Percentiles rank a stretch among this genome's conserved stretches.
These are phyloP conservation scores for Percopsis transmontana DNA, from an alignment of 2,113 vertebrate genomes.

Conservation along the genomic window DNA sequence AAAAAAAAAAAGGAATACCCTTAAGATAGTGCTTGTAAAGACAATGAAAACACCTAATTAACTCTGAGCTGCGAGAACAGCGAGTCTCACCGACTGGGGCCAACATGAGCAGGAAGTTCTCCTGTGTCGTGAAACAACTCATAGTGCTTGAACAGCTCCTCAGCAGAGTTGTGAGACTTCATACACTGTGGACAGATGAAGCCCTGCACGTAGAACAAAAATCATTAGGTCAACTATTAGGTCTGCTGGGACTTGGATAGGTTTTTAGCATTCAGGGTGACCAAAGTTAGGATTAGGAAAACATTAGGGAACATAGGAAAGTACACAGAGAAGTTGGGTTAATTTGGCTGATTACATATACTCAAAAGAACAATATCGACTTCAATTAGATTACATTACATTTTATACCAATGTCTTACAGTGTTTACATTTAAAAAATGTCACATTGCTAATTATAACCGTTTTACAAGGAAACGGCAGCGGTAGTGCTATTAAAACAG, in stretches of 20 bases:
- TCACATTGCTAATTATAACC: too few species aligned
- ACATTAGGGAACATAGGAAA: too few species aligned
- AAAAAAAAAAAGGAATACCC: background rate
- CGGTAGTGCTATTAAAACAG: too few species aligned
- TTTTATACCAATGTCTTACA: too few species aligned
- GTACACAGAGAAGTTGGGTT: too few species aligned
- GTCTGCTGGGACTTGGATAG: too few species aligned
- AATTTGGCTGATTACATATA: too few species aligned
- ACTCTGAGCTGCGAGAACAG: background rate
- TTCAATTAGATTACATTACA: too few species aligned
- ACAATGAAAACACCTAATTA: background rate
- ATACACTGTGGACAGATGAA: conserved; percentile 99
- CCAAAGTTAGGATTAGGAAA: background rate
- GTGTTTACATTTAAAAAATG: too few species aligned
- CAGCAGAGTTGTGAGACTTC: conserved; percentile 97
- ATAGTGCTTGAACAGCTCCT: conserved; percentile 98
- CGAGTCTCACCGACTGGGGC: conserved; percentile 81
- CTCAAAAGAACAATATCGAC: too few species aligned
- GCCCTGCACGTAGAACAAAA: conserved; percentile 78
- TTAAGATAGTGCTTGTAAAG: background rate
- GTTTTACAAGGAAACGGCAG: too few species aligned
- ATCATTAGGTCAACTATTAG: background rate
- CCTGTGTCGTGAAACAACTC: conserved; percentile 91
- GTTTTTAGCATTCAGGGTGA: too few species aligned
- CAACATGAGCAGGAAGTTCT: conserved; percentile 83